Base-by-base conservation (phyloP, 1,140 invertebrate species). In the Drosophila teissieri region DNA sequence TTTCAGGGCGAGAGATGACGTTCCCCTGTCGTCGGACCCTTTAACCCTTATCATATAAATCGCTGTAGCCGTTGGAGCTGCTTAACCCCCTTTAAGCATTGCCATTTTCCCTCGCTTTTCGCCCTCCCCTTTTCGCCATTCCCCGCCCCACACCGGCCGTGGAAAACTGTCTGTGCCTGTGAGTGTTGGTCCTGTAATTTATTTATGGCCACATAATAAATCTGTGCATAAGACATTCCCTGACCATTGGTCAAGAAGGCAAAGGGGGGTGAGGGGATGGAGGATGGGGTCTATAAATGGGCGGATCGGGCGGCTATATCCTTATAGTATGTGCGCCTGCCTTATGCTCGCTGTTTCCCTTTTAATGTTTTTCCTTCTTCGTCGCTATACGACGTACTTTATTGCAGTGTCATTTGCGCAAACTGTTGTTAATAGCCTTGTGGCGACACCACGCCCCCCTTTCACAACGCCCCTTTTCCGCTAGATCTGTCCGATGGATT, bases 161-260 rank as follows among this genome's bases (percentile, higher is more conserved):
- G 54, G 57, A 27, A 36, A 22, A 17, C 8, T 56, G 36, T 45
- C n/a, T 51, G 48, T 51, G 48, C 34, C 17, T 55, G 49, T 39
- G 69, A 65, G 78, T 80, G 82, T 64, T 88, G 63, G 76, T 60
- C 64, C 76, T 80, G 80, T 88, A 89, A 89, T 89, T 88, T 88
- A 88, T 88, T 89, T 89, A 88, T 88, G 76, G 83, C 83, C 83
- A 88, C 84, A 88, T 83, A 88, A 88, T 88, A 89, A 88, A 88
- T 88, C 83, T 88, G 80, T 76, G 80, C 83, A 83, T 80, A 88
- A 88, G 79, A 88, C 84, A 88, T 89, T 83, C 62, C 51, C 62
- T 54, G 72, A 67, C 68, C 68, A 42, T 19, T 27, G 68, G 64
- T 49, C 64, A 70, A 56, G 24, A 14, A 15, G 34, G 24, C 5